These are phyloP conservation scores for Champsocephalus gunnari DNA, from an alignment of 2,797 vertebrate species.

Conservation along the genomic window DNA sequence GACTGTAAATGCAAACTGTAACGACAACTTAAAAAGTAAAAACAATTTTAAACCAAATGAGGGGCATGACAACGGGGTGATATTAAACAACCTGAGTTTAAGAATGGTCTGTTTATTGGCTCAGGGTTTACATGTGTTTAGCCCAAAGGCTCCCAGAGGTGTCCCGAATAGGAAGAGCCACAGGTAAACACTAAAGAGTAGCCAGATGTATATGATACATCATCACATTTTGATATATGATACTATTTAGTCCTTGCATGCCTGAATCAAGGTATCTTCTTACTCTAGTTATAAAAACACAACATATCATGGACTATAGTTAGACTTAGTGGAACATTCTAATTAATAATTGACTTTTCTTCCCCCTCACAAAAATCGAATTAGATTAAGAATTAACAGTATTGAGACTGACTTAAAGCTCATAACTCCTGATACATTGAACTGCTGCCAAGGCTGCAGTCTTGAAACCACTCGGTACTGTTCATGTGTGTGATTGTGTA, in stretches of 20 bases:
- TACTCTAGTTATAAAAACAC: neutral
- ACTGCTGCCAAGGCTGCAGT: conserved; percentile 52
- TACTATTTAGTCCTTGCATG: neutral
- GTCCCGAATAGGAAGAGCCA: neutral
- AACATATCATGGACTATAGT: neutral
- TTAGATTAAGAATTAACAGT: conserved; percentile 43
- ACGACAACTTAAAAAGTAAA: neutral
- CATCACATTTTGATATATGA: neutral
- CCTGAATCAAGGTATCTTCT: neutral
- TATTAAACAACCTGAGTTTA: no score
- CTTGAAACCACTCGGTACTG: conserved; percentile 20
- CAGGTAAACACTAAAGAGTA: neutral
- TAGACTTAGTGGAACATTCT: neutral
- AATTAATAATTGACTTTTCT: conserved; percentile 45
- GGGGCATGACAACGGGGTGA: no score
- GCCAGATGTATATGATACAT: neutral
- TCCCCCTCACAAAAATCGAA: conserved; percentile 32
- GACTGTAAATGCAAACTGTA: neutral
- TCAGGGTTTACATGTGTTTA: no score
- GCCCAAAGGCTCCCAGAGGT: no score
- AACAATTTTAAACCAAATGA: neutral
- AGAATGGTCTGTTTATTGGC: no score
- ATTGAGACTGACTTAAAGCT: conserved; percentile 39
- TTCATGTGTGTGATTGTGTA: neutral
- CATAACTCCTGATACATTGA: conserved; percentile 53